Evolutionary conservation across 2,797 vertebrate species (phyloP), one percentile per base, ranked within the genome.

Genomic region (Mormyrops attenuatus): DNA sequence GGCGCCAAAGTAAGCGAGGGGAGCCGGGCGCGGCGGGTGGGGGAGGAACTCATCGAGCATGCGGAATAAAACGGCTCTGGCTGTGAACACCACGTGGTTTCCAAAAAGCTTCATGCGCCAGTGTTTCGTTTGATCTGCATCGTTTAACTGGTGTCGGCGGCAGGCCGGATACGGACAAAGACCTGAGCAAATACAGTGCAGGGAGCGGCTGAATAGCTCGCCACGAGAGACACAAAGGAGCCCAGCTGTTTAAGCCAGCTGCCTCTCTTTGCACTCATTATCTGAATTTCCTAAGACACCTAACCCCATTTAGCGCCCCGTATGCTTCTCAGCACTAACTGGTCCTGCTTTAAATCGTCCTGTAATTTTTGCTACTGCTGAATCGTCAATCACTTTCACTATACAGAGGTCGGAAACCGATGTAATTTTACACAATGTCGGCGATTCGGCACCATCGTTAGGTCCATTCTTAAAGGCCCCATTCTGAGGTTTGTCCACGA

Each of bases 221-320:
- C 3, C 17, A 17, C 53, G 5, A 9, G 53, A 87, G 6, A n/a
- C 15, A 87, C 52, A 34, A 87, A 38, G 50, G 9, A 87, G 53
- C 41, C 53, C 52, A 60, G 85, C 52, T 57, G 85, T 57, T 20
- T 57, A 9, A 87, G 38, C 22, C 85, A 87, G 85, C 85, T 87
- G 85, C 26, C 49, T 9, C 85, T 87, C 53, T 9, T 87, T n/a
- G 38, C 22, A 13, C 50, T 87, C 26, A 57, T 34, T 57, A 38
- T 41, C n/a, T 57, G 30, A 3, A 55, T 34, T 57, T 38, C 50
- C 34, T 34, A 41, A 57, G 85, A 34, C 53, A 4, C 85, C 26
- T 57, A 60, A 20, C 52, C 15, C 85, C 20, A 3, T 38, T 87
- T n/a, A 55, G 53, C 3, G 15, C 8, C 20, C 26, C 0, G 3